These are phyloP conservation scores for Pygocentrus nattereri DNA, from an alignment of 2,797 vertebrate species.

Conservation along the genomic window DNA sequence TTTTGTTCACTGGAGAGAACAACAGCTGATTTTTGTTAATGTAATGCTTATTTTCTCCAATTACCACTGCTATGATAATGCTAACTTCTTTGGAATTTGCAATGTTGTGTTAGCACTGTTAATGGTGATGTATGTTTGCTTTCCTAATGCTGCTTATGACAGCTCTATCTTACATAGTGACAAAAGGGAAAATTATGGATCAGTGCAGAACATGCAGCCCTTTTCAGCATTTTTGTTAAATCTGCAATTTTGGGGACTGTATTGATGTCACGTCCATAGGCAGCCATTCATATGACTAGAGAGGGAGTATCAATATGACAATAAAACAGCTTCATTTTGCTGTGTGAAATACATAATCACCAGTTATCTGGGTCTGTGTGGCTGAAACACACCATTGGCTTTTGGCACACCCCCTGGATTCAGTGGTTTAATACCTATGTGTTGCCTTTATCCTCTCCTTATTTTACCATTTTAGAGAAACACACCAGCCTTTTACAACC, in stretches of 20 bases:
- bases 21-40: neutral
- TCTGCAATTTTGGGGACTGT: neutral
- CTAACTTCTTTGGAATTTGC: neutral
- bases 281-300: neutral
- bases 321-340: too few relatives aligned
- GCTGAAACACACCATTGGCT: conserved; percentile 13
- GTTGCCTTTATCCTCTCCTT: neutral
- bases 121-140: neutral
- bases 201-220: too few relatives aligned
- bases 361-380: too few relatives aligned
- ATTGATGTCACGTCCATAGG: neutral
- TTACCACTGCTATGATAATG: neutral
- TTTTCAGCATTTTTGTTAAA: too few relatives aligned
- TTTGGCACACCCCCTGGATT: conserved; percentile 7
- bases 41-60: neutral
- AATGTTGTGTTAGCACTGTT: neutral
- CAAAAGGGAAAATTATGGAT: too few relatives aligned
- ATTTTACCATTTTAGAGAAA: conserved; percentile 3
- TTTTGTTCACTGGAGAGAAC: neutral
- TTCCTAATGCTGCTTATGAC: neutral
- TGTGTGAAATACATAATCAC: too few relatives aligned
- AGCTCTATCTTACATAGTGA: neutral
- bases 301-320: neutral
- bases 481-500: neutral
- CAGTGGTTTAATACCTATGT: neutral